Evolutionary conservation across 2,113 vertebrate species (phyloP).

Genomic region (Orthonyx spaldingii): DNA sequence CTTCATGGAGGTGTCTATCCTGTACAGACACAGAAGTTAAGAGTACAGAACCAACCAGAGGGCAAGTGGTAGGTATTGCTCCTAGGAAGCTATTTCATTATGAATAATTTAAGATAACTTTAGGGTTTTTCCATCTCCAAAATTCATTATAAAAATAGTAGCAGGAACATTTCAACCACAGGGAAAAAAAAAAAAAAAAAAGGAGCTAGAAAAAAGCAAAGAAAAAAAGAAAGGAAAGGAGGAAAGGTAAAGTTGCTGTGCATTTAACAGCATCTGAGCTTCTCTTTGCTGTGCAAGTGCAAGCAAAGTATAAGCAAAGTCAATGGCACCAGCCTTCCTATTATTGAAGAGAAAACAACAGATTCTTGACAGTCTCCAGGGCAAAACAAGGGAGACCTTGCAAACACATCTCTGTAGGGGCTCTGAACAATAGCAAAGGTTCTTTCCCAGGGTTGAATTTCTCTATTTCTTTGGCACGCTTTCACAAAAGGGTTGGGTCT

Average conservation of each 20-base stretch:
- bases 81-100: neutral
- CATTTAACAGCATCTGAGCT: neutral
- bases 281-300: neutral
- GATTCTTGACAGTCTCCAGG: slow-evolving; percentile 12
- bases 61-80: neutral
- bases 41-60: neutral
- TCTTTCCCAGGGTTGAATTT: slow-evolving; percentile 31
- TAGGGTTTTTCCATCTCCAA: neutral
- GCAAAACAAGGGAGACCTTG: neutral
- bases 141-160: neutral
- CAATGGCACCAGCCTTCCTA: neutral
- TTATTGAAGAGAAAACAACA: neutral
- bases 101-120: neutral
- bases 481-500: neutral
- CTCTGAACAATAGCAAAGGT: slow-evolving; percentile 9
- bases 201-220: neutral
- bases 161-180: neutral
- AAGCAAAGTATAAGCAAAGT: neutral
- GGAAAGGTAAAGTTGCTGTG: neutral
- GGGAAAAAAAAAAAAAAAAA: fast-evolving
- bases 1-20: neutral
- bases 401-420: neutral
- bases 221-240: neutral
- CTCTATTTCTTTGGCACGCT: neutral
- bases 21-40: neutral